These are phyloP conservation scores for Sturnira hondurensis DNA, from an alignment of 2,113 vertebrate genomes.

Conservation along the genomic window DNA sequence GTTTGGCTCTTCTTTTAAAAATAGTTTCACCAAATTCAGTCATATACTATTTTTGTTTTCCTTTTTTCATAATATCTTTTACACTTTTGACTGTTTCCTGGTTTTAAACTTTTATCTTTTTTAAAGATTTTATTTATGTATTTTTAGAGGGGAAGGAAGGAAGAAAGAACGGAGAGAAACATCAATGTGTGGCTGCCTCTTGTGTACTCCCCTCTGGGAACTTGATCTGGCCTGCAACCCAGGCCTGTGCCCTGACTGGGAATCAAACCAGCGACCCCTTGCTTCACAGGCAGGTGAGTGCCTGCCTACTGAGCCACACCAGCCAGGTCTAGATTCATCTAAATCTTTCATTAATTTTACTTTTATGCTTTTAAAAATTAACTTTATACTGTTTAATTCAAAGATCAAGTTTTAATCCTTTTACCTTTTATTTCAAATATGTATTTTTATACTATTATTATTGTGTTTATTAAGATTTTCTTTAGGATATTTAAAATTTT, in stretches of 20 bases:
- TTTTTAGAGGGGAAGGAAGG: too few relatives aligned
- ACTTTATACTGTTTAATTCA: not conserved
- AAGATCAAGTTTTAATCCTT: not conserved
- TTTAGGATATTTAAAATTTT: not conserved
- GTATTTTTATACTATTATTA: not conserved
- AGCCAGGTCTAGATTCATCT: not conserved
- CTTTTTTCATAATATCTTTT: not conserved
- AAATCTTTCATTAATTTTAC: not conserved
- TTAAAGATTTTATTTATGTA: too few relatives aligned
- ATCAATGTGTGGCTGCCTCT: too few relatives aligned
- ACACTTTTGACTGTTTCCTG: not conserved
- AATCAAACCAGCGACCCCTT: too few relatives aligned
- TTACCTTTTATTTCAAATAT: not conserved
- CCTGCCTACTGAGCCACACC: too few relatives aligned
- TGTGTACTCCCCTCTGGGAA: too few relatives aligned
- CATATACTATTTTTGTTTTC: not conserved
- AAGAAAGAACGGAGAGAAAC: too few relatives aligned
- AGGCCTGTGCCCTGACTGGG: too few relatives aligned
- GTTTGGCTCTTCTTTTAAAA: not conserved
- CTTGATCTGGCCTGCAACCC: too few relatives aligned
- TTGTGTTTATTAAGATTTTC: not conserved
- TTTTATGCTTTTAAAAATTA: not conserved
- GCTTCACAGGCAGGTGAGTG: too few relatives aligned
- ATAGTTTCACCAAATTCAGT: not conserved
- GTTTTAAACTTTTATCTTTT: not conserved